Evolutionary conservation across 2,797 vertebrate genomes (phyloP), one percentile per base, ranked within the genome.

Genomic region (Danio jaintianensis): DNA sequence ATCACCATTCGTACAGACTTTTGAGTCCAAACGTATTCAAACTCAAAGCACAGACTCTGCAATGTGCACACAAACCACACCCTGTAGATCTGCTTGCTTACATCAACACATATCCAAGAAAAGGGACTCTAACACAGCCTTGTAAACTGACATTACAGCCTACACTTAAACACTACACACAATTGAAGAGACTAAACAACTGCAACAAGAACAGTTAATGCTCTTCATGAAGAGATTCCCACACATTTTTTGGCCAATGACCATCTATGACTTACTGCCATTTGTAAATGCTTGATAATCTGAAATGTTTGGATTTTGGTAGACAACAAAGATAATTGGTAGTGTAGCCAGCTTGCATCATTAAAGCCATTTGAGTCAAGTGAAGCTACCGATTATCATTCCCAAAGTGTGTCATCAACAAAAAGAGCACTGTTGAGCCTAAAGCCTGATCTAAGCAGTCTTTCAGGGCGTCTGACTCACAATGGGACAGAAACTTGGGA

Each of bases 381-480:
- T 40, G 18, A 71, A 62, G 47, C 71, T 29, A 53, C 45, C 56
- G 62, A 22, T 79, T 53, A 71, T 70, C 56, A 71, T 53, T 79
- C 58, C 36, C 67, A 52, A 13, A 71, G 5, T 53, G 77, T 29
- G 59, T 56, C n/a, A 18, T 45, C 63, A 61, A 79, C 62, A 58
- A 55, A 74, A 36, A 36, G 68, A 56, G 47, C 59, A 43, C 66
- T 18, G 67, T 69, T 64, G 67, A 72, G 42, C 43, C 70, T 63
- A 70, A 61, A 62, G 50, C 73, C 71, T 86, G 82, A 84, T 88
- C 85, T 90, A 85, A 86, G 86, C 55, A 86, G 91, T 85, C 87
- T 90, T 90, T 87, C 84, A 82, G 86, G 50, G 45, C 84, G 82
- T 84, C 78, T 89, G 89, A 90, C 88, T 91, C 87, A 84, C 75